Evolutionary conservation across 2,113 vertebrate species (phyloP), one percentile per base, ranked within the genome.

Genomic region (Odocoileus virginianus): DNA sequence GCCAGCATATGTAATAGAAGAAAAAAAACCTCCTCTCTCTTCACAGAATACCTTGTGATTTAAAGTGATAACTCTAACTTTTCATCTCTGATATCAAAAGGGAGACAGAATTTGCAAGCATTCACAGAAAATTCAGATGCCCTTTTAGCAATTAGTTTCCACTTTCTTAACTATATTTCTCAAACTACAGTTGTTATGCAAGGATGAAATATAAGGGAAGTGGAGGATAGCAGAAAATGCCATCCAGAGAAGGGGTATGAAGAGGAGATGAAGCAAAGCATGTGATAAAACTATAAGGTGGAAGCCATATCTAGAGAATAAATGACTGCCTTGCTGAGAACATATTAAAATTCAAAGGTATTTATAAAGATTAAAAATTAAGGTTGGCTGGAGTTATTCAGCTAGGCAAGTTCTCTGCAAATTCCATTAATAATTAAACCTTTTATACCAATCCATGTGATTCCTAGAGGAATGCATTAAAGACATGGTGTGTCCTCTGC

Each of bases 301-400:
- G 81, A 97, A 92, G 8, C 17, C 61, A 55, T 21, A 27, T n/a
- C 91, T 93, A 27, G 92, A 54, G 58, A 84, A 88, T 58, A 93
- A 91, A 87, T 52, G 76, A 50, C 83, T 78, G 28, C 17, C 54
- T 87, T 93, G 67, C 84, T 85, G 58, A 92, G 91, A 94, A 87
- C 16, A 2, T 84, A 96, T 95, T 97, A 97, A 97, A 98, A 98
- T 94, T 92, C 96, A 96, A 89, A 97, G 79, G 84, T 98, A 94
- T 95, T 96, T 94, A 95, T 93, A 92, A 92, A 97, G 94, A 95
- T 98, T 97, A 96, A 97, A 98, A 97, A 94, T 60, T 92, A 97
- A 98, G 54, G 40, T 67, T 94, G 50, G 76, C 85, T 92, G 47
- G 61, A 97, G 86, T 82, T 86, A 88, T 7, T 57, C 21, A 91